Percentiles rank a stretch among this genome's conserved stretches.
Conservation (phyloP, 2,113 vertebrate species). For the Python bivittatus region DNA sequence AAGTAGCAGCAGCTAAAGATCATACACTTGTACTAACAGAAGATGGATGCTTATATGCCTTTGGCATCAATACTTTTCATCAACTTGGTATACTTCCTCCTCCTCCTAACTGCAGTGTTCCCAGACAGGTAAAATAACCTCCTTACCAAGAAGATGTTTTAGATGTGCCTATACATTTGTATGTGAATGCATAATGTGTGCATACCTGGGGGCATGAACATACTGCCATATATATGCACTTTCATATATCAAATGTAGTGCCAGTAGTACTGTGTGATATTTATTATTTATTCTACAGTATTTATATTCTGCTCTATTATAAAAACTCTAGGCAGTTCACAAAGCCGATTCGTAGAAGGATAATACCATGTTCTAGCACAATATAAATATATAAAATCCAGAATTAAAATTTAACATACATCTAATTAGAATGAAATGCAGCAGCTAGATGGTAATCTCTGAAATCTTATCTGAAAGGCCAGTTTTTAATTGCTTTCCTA, state of each 20-base stretch:
- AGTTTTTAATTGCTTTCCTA: background rate
- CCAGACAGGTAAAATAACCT: conserved; percentile 86
- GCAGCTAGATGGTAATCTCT: background rate
- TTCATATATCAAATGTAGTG: background rate
- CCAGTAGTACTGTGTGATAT: background rate
- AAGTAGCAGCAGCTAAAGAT: conserved; percentile 93
- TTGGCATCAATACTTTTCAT: conserved; percentile 93
- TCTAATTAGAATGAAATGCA: background rate
- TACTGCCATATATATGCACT: background rate
- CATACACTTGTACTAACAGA: conserved; percentile 95
- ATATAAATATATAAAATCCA: background rate
- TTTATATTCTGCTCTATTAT: background rate
- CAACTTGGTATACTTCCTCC: conserved; percentile 90
- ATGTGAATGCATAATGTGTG: background rate
- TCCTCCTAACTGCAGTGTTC: conserved; percentile 81
- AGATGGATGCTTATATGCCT: conserved; percentile 91
- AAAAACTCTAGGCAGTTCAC: background rate
- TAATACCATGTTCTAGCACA: background rate
- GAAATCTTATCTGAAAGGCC: background rate
- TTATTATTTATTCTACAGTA: background rate
- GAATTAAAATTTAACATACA: background rate
- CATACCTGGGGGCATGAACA: background rate
- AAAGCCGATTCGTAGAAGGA: background rate
- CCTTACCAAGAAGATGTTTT: background rate
- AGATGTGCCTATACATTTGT: background rate